phyloP scores from a whole-genome alignment of 2,113 vertebrate genomes.

The Python bivittatus region DNA sequence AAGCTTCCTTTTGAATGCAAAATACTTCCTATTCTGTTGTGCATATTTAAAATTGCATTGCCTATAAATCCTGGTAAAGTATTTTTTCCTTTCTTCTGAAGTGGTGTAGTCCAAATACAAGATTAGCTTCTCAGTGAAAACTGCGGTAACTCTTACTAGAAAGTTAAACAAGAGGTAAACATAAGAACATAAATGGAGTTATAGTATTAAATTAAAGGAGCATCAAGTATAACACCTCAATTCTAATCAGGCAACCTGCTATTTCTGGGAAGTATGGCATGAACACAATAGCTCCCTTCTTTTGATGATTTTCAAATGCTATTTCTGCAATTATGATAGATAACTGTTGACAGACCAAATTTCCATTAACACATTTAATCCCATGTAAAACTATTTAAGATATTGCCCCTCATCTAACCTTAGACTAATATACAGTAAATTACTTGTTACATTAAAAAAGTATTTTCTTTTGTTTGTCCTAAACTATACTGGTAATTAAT shows the following conservation, averaged over 20 bases:
- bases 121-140: background rate
- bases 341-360: too few species aligned
- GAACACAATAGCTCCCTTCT: too few species aligned
- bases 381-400: background rate
- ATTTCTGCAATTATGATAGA: too few species aligned
- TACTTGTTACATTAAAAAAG: background rate
- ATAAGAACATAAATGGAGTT: background rate
- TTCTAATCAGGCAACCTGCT: background rate
- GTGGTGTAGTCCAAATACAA: background rate
- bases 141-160: background rate
- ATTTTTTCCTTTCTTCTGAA: background rate
- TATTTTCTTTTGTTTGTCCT: background rate
- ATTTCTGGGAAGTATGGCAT: background rate
- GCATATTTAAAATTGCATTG: background rate
- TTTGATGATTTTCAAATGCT: too few species aligned
- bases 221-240: background rate
- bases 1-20: background rate
- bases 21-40: background rate
- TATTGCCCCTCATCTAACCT: background rate
- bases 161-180: background rate
- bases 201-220: background rate
- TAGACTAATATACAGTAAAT: background rate
- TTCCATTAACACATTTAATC: too few species aligned
- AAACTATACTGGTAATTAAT: background rate
- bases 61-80: background rate